Percentiles rank a stretch among this genome's conserved stretches.
Conservation (phyloP, 2,888 invertebrate genomes). For the Xanthia icteritia region DNA sequence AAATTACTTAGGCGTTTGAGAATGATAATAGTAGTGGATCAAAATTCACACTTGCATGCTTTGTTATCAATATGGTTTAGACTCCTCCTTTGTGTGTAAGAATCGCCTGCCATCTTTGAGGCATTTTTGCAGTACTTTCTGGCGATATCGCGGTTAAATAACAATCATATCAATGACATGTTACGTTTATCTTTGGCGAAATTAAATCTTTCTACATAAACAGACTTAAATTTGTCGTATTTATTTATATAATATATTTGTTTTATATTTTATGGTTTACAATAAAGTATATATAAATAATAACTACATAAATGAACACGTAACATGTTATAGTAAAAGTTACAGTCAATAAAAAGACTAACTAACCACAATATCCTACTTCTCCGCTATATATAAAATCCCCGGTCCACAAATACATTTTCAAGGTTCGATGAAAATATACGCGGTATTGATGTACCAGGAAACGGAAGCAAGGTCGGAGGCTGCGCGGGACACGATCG, state of each 20-base stretch:
- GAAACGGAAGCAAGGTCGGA: conserved; percentile 73
- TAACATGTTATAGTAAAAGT: background rate
- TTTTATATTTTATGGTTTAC: too few relatives aligned
- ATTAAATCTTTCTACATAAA: too few relatives aligned
- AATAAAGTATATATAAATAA: too few relatives aligned
- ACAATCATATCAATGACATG: background rate
- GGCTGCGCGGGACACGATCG: conserved; percentile 81
- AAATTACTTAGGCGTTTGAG: too few relatives aligned
- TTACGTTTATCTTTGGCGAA: background rate
- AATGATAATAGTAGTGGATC: too few relatives aligned
- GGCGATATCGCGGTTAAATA: background rate
- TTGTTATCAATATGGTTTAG: background rate
- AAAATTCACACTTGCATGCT: too few relatives aligned
- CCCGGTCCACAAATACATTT: conserved; percentile 45
- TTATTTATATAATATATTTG: too few relatives aligned
- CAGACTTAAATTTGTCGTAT: background rate
- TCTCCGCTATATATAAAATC: conserved; percentile 41
- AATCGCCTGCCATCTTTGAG: background rate
- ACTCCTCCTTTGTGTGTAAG: background rate
- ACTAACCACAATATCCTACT: background rate
- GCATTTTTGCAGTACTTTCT: background rate
- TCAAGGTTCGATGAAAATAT: conserved; percentile 54
- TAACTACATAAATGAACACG: background rate
- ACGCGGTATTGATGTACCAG: conserved; percentile 57
- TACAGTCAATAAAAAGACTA: background rate